Conservation (phyloP, 2,113 vertebrate species). For the Scartelaos histophorus region DNA sequence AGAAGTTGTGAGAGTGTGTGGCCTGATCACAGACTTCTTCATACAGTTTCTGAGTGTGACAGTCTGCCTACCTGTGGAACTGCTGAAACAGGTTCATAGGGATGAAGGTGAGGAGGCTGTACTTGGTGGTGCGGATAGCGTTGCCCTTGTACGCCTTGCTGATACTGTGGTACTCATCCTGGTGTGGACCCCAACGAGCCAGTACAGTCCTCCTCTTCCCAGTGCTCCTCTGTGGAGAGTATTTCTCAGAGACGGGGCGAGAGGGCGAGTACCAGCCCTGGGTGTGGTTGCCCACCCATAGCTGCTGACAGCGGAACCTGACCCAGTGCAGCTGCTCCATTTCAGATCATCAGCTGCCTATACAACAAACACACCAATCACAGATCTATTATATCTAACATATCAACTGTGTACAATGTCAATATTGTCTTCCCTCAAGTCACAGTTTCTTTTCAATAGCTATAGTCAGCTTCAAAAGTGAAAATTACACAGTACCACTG, state of each 20-base stretch:
- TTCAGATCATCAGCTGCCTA: slow-evolving; percentile 12
- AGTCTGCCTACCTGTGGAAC: slow-evolving; percentile 86
- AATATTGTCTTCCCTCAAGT: neutral
- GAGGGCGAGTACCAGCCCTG: slow-evolving; percentile 60
- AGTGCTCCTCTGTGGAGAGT: slow-evolving; percentile 35
- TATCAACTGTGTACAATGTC: no score
- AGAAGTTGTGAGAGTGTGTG: neutral
- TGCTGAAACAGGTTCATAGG: slow-evolving; percentile 96
- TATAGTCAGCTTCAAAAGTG: neutral
- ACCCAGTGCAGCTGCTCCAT: slow-evolving; percentile 83
- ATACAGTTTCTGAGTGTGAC: neutral
- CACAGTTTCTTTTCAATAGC: no score
- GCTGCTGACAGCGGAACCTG: slow-evolving; percentile 72
- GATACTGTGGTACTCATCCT: slow-evolving; percentile 80
- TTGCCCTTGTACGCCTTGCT: slow-evolving; percentile 85
- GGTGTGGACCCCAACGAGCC: slow-evolving; percentile 76
- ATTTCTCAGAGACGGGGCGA: slow-evolving; percentile 37
- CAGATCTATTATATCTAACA: neutral
- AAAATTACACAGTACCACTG: neutral
- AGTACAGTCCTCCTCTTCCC: slow-evolving; percentile 83
- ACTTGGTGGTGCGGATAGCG: slow-evolving; percentile 92
- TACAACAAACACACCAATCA: neutral
- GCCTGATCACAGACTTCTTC: no score
- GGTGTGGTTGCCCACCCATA: slow-evolving; percentile 53
- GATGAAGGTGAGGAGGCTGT: slow-evolving; percentile 89